Percentiles rank a stretch among this genome's conserved stretches.
Evolutionary conservation across 2,888 invertebrate species (phyloP).

Genomic region (Papilio gigon): DNA sequence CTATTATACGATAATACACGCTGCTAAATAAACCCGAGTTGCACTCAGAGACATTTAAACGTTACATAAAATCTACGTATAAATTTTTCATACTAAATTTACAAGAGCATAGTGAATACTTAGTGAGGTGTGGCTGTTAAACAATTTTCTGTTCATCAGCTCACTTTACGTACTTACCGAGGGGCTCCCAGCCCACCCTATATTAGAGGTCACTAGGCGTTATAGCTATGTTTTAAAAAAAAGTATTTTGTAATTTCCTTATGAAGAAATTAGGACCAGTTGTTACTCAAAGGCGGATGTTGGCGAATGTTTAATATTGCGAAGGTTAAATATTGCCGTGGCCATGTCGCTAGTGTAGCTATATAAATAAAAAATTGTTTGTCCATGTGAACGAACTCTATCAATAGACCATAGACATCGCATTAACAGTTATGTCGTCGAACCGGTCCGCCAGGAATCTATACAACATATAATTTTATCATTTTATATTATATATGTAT

Average conservation of each 20-base stretch:
- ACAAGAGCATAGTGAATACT: no score
- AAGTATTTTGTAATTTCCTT: not conserved
- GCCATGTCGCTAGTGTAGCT: not conserved
- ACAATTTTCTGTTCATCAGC: no score
- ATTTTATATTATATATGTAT: not conserved
- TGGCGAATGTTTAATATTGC: not conserved
- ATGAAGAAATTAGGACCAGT: not conserved
- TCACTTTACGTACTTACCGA: no score
- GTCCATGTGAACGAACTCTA: constrained; percentile 33
- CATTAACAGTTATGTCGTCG: constrained; percentile 25
- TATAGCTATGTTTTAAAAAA: no score
- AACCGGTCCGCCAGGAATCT: constrained; percentile 30
- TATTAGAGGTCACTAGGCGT: no score
- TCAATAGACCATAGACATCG: constrained; percentile 29
- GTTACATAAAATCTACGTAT: no score
- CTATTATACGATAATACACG: no score
- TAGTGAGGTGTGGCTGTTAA: no score
- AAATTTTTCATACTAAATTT: no score
- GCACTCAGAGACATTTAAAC: no score
- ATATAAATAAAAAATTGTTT: constrained; percentile 2
- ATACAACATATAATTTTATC: not conserved
- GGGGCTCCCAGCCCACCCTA: no score
- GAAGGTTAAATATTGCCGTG: not conserved
- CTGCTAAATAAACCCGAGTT: no score
- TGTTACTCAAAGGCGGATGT: not conserved